A percentile compares a stretch with the other conserved stretches of the same genome.
Evolutionary conservation across 2,797 vertebrate genomes (phyloP).

Genomic region (Eurystomus glaucurus): DNA sequence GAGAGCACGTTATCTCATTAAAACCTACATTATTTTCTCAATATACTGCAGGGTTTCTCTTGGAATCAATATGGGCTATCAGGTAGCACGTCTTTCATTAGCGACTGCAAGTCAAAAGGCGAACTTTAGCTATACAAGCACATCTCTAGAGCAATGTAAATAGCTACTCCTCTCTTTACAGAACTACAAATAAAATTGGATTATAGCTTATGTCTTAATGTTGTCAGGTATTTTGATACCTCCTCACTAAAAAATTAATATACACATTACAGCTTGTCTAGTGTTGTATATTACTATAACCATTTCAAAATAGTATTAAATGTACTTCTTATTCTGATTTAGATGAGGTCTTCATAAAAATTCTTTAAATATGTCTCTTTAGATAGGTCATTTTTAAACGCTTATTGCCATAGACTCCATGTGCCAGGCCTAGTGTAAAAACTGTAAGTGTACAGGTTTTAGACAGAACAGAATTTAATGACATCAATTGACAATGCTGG

Average conservation of each 20-base stretch:
- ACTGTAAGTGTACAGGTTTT: neutral
- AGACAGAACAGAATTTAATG: neutral
- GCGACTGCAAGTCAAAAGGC: neutral
- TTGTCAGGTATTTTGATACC: neutral
- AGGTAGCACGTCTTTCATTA: neutral
- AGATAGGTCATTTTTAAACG: neutral
- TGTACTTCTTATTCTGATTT: neutral
- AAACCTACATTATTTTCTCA: conserved; percentile 67
- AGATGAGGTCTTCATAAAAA: neutral
- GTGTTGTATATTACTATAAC: neutral
- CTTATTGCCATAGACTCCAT: neutral
- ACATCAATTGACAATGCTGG: rapidly evolving
- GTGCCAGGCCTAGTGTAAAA: neutral
- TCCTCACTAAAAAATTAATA: neutral
- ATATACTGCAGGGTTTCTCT: conserved; percentile 21
- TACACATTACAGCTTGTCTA: neutral
- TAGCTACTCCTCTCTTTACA: neutral
- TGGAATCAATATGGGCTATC: conserved; percentile 19
- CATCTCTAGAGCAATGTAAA: neutral
- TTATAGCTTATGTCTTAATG: neutral
- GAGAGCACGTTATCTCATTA: conserved; percentile 70
- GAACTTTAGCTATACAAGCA: neutral
- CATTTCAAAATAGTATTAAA: neutral
- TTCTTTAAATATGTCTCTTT: neutral
- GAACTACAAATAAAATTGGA: conserved; percentile 5